Evolutionary conservation across 2,113 vertebrate species (phyloP).

Genomic region (Gymnocephalus cernua): DNA sequence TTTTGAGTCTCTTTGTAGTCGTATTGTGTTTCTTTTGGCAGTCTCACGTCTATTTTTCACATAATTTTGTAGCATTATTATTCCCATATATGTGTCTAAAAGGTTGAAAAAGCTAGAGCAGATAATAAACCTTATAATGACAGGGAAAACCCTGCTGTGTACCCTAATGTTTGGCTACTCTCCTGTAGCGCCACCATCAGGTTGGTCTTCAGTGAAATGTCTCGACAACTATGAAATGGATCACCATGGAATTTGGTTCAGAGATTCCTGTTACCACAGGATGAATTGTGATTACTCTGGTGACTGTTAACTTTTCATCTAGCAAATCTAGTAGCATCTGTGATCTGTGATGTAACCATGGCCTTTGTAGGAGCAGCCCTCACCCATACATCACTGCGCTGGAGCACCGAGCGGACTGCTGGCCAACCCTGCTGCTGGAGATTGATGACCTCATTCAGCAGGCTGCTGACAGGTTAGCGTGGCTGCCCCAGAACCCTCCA

Average conservation of each 20-base stretch:
- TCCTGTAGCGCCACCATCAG: no score
- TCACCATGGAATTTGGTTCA: no score
- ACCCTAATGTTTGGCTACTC: no score
- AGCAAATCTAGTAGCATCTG: not conserved
- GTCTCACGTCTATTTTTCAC: no score
- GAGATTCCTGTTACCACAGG: not conserved
- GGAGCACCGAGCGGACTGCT: conserved; percentile 93
- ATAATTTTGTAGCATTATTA: no score
- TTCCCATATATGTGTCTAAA: no score
- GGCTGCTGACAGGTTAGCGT: conserved; percentile 83
- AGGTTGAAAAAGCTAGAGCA: no score
- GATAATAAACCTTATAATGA: no score
- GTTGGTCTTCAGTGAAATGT: no score
- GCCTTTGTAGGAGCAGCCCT: conserved; percentile 86
- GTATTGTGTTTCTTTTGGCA: no score
- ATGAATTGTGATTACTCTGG: not conserved
- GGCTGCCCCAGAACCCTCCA: not conserved
- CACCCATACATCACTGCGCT: conserved; percentile 93
- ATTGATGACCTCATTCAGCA: conserved; percentile 86
- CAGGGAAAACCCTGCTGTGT: no score
- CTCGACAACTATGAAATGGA: not conserved
- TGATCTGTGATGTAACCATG: not conserved
- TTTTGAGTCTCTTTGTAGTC: no score
- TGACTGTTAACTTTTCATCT: not conserved
- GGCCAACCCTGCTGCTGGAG: conserved; percentile 90